phyloP scores from a whole-genome alignment of 1,140 invertebrate genomes.

The Halesus radiatus region DNA sequence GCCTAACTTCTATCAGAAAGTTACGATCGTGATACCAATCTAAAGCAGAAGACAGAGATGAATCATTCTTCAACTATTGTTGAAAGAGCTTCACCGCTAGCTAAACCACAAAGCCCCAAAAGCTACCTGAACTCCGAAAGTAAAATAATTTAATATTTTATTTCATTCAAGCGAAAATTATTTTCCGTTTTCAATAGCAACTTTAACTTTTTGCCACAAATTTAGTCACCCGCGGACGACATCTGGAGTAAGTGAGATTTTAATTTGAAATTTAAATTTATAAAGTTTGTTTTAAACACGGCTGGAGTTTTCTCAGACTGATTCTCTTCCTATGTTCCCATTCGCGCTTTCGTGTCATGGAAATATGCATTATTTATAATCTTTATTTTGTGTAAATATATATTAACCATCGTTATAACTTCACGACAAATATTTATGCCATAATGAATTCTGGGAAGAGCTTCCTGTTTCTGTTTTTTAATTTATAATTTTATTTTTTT shows the following conservation, averaged over 20 bases:
- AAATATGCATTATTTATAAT: too few relatives aligned
- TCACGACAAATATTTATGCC: too few relatives aligned
- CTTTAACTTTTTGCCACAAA: constrained; percentile 11
- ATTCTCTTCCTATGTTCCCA: not conserved
- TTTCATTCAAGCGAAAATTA: not conserved
- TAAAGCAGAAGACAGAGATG: too few relatives aligned
- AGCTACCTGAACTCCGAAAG: not conserved
- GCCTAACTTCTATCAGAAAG: too few relatives aligned
- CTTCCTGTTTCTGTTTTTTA: too few relatives aligned
- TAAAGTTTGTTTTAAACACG: constrained; percentile 14
- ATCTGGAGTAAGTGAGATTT: constrained; percentile 23
- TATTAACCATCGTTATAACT: too few relatives aligned
- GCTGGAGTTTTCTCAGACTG: not conserved
- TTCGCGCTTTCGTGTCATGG: too few relatives aligned
- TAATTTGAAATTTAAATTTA: constrained; percentile 32
- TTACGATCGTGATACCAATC: too few relatives aligned
- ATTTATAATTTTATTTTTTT: too few relatives aligned
- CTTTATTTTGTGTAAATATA: too few relatives aligned
- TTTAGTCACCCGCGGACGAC: not conserved
- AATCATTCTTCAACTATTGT: too few relatives aligned
- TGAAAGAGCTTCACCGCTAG: not conserved
- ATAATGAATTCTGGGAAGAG: too few relatives aligned
- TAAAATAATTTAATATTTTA: not conserved
- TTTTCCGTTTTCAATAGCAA: not conserved
- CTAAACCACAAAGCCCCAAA: not conserved